These are phyloP conservation scores for Parthenolecanium corni DNA, from an alignment of 2,888 invertebrate genomes.

Conservation along the genomic window DNA sequence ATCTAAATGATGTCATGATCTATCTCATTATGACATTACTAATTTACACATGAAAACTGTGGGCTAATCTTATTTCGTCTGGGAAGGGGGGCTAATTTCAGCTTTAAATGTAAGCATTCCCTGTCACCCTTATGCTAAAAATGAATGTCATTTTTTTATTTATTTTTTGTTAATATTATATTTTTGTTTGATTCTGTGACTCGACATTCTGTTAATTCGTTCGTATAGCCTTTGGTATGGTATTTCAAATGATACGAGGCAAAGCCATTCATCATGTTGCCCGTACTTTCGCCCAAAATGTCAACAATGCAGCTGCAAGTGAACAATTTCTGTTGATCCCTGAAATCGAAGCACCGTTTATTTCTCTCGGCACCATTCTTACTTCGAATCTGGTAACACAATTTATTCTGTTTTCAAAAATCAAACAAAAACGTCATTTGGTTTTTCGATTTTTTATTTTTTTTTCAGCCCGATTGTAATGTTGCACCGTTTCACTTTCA, in stretches of 20 bases:
- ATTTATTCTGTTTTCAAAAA: background rate
- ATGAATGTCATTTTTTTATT: background rate
- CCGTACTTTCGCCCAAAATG: slow-evolving; percentile 71
- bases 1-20: too few species aligned
- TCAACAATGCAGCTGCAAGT: slow-evolving; percentile 58
- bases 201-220: background rate
- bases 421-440: too few species aligned
- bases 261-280: slow-evolving; percentile 85
- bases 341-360: slow-evolving; percentile 77
- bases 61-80: too few species aligned
- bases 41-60: too few species aligned
- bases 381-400: slow-evolving; percentile 64
- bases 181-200: background rate
- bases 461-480: background rate
- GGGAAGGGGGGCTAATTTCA: too few species aligned
- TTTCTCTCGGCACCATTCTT: slow-evolving; percentile 76
- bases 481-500: slow-evolving; percentile 8
- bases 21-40: too few species aligned
- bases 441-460: background rate
- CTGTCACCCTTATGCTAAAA: background rate
- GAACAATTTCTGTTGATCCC: slow-evolving; percentile 84
- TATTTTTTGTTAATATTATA: too few species aligned
- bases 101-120: background rate
- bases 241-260: slow-evolving; percentile 71
- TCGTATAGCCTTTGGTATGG: slow-evolving; percentile 67